phyloP scores from a whole-genome alignment of 2,113 vertebrate species.

The Chunga burmeisteri region DNA sequence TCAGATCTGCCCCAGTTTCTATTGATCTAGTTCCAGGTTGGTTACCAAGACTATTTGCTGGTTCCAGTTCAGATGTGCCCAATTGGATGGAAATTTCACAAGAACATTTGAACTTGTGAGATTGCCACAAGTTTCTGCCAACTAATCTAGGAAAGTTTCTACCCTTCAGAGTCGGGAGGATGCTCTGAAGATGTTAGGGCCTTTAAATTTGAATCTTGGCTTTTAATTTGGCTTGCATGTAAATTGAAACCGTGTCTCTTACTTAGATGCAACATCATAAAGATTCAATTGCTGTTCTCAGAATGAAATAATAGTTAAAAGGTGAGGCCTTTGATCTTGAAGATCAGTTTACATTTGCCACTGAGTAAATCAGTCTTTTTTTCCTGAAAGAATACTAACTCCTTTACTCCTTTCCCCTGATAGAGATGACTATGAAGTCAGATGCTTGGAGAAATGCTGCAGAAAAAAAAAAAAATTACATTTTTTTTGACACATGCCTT shows the following conservation, averaged over 20 bases:
- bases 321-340: not conserved
- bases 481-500: not conserved
- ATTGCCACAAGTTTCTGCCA: constrained; percentile 43
- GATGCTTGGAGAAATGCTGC: not conserved
- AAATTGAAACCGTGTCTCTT: not conserved
- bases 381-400: not conserved
- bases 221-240: not conserved
- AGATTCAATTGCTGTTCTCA: not conserved
- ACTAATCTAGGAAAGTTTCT: constrained; percentile 21
- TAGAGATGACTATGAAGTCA: not conserved
- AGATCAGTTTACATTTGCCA: not conserved
- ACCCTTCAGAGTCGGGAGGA: not conserved
- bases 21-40: constrained; percentile 45
- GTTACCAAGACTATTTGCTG: constrained; percentile 49
- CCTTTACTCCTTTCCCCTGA: not conserved
- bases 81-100: constrained; percentile 56
- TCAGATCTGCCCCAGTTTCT: constrained; percentile 21
- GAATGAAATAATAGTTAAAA: not conserved
- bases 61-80: constrained; percentile 60
- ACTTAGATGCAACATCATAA: not conserved
- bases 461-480: not conserved
- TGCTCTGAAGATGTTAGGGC: not conserved
- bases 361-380: not conserved
- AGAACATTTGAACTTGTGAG: constrained; percentile 34
- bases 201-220: not conserved